A percentile compares a stretch with the other conserved stretches of the same genome.
Evolutionary conservation across 2,797 vertebrate species (phyloP).

Genomic region (Chelon auratus): DNA sequence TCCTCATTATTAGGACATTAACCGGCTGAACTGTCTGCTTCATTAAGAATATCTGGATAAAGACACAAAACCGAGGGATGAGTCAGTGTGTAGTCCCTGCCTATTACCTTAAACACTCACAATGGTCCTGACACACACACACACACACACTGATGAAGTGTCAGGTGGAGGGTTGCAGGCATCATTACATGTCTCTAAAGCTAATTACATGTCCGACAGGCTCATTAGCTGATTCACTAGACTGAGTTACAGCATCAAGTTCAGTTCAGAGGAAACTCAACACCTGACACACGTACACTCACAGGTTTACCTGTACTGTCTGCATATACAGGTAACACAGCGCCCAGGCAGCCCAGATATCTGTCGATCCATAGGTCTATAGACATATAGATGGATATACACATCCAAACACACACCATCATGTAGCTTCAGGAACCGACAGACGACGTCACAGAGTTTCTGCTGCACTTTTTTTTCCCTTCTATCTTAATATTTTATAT

Average conservation of each 20-base stretch:
- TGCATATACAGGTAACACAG: constrained; percentile 5
- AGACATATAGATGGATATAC: no score
- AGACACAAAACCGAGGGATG: not conserved
- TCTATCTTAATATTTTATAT: no score
- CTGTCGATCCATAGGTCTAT: not conserved
- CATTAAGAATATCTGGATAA: not conserved
- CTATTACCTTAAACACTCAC: not conserved
- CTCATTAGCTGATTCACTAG: constrained; percentile 64
- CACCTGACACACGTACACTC: not conserved
- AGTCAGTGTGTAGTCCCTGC: not conserved
- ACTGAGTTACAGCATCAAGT: constrained; percentile 72
- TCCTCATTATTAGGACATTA: no score
- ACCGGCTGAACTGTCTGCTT: no score
- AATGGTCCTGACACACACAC: constrained; percentile 15
- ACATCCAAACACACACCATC: no score
- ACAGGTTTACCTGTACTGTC: not conserved
- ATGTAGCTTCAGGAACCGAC: no score
- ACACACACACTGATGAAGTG: constrained; percentile 28
- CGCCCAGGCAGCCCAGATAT: not conserved
- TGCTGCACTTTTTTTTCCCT: no score
- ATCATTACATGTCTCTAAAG: constrained; percentile 48
- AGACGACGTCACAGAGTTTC: no score
- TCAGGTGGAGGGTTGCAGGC: constrained; percentile 31
- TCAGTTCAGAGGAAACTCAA: constrained; percentile 56
- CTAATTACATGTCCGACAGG: constrained; percentile 66